A percentile compares a stretch with the other conserved stretches of the same genome.
These are phyloP conservation scores for Brachystomella parvula DNA, from an alignment of 1,140 invertebrate genomes.

Conservation along the genomic window DNA sequence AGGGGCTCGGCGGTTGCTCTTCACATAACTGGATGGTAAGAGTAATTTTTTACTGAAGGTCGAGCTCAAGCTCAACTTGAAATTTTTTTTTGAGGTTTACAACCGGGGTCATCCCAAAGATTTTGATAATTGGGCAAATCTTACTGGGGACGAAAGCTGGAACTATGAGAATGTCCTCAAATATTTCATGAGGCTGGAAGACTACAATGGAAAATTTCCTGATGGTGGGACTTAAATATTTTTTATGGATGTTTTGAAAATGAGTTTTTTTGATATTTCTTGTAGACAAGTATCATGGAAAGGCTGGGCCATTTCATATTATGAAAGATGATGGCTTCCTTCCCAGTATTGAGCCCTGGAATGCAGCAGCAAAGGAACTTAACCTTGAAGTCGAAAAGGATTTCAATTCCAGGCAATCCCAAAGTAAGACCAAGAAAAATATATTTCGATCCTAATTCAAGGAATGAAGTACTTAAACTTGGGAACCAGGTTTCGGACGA, in stretches of 20 bases:
- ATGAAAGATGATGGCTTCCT: neutral
- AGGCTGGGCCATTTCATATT: slow-evolving; percentile 4
- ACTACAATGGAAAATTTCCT: slow-evolving; percentile 9
- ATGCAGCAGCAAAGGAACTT: slow-evolving; percentile 14
- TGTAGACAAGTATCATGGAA: slow-evolving; percentile 12
- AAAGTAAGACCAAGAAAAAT: neutral
- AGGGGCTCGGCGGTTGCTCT: neutral
- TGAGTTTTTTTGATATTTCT: neutral
- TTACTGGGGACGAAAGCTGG: slow-evolving; percentile 49
- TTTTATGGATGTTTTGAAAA: no score
- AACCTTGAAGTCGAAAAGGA: slow-evolving; percentile 3
- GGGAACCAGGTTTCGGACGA: neutral
- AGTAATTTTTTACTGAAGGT: no score
- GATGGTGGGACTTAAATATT: no score
- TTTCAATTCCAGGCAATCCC: slow-evolving; percentile 9
- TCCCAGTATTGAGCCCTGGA: neutral
- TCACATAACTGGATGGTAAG: slow-evolving; percentile 4
- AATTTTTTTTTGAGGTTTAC: slow-evolving; percentile 10
- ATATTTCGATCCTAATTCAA: neutral
- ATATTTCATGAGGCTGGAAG: slow-evolving; percentile 45
- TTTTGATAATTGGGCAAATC: slow-evolving; percentile 49
- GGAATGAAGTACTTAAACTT: neutral
- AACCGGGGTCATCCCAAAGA: slow-evolving; percentile 62
- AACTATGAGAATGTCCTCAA: slow-evolving; percentile 47
- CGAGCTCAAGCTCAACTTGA: no score